Evolutionary conservation across 2,888 invertebrate genomes (phyloP), one percentile per base, ranked within the genome.

Genomic region (Ariolimax columbianus): DNA sequence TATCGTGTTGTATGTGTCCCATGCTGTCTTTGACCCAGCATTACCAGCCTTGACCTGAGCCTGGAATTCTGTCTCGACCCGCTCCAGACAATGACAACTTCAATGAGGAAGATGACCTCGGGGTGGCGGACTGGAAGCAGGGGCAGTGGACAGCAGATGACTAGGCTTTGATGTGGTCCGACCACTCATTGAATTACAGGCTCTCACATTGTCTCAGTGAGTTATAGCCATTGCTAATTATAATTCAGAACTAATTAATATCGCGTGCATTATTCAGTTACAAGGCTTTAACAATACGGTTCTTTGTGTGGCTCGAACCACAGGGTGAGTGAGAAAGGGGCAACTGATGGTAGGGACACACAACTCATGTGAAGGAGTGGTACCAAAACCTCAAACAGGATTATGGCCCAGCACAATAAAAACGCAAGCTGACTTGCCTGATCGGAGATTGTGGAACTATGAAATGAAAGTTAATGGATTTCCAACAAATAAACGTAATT

Each of bases 201-300:
- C 77, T 66, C 47, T 83, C 66, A 17, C 75, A 66, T 83, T 83
- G 82, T 83, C 77, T 83, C 75, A 26, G 55, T 36, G 63, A 83
- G 82, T 77, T 83, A 83, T 83, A 47, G 75, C 33, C 47, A 30
- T 33, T 63, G 36, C 82, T 83, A 75, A 83, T 83, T 75, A 59
- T 77, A 83, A 75, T 33, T 36, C 40, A 19, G 40, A 33, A 38
- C 47, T 77, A 83, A 83, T 83, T 75, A 83, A 66, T 75, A 83
- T 83, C 66, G 66, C 43, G 75, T 38, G 82, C 73, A 26, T 59
- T 83, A 77, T 77, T 82, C 40, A 43, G 40, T 83, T 66, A 66
- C 33, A 23, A 9, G 26, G 70, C 3, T 23, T 19, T 33, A 59
- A 26, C 77, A 77, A 59, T 77, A 38, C 38, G n/a, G 19, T 23